Evolutionary conservation across 1,140 invertebrate genomes (phyloP), one percentile per base, ranked within the genome.

Genomic region (Schlechtendalia chinensis): DNA sequence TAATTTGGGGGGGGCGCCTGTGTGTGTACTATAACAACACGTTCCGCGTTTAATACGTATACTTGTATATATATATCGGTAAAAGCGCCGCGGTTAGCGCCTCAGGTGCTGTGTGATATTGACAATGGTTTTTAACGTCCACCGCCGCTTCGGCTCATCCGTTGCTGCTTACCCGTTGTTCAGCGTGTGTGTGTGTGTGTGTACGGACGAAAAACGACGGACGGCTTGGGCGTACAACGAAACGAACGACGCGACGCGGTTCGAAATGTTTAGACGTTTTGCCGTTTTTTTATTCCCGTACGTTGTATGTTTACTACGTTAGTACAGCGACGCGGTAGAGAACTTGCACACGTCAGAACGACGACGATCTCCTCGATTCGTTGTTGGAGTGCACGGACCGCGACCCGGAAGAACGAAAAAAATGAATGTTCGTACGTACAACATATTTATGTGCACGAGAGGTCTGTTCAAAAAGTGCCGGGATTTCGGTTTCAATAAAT

Each of bases 191-290:
- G 32, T n/a, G n/a, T n/a, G 47, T 17, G 24, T 27, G 14, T 24
- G 16, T 2, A 47, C 39, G 47, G 22, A 69, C 45, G 12, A 39
- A 69, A 47, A 22, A 50, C n/a, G 50, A 69, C 67, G 45, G 47
- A 22, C 45, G 50, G 45, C 45, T 69, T 69, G 67, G 39, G 47
- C 50, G n/a, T n/a, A n/a, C 50, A 47, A 50, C 50, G 50, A 69
- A 69, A 69, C 50, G 47, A 69, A 69, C 67, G 22, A 69, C 67
- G 22, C 45, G 67, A 22, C 22, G 24, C 67, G 24, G 39, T 69
- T n/a, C 32, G 65, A 47, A 69, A 69, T 50, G 45, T 69, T 69
- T 69, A 69, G 67, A 50, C 47, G 39, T 50, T 69, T 22, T 45
- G 12, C 11, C 47, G 50, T 69, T 27, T 69, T 5, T 69, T 69